Evolutionary conservation across 2,113 vertebrate species (phyloP).

Genomic region (Cricetomys ansorgei): DNA sequence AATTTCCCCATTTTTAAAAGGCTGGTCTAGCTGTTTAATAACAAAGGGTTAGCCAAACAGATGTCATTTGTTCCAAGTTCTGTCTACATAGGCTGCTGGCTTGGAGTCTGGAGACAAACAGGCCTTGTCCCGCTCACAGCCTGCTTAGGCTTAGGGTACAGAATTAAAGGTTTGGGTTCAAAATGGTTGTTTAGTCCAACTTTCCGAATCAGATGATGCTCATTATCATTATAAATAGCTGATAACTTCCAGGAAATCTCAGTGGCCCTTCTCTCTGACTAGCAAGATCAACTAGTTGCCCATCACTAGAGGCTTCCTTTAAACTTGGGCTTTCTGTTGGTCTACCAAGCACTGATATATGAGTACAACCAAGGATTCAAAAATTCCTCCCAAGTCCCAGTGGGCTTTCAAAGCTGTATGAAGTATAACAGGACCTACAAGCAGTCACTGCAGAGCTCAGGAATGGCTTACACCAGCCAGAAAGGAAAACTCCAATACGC

Average conservation of each 20-base stretch:
- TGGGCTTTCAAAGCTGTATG: background rate
- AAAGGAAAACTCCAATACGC: background rate
- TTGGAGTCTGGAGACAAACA: slow-evolving; percentile 22
- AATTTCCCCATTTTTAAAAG: slow-evolving; percentile 20
- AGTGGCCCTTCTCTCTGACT: background rate
- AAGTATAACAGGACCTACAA: background rate
- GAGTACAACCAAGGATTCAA: slow-evolving; percentile 6
- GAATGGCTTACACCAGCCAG: background rate
- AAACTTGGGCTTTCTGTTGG: slow-evolving; percentile 24
- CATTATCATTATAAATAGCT: slow-evolving; percentile 41
- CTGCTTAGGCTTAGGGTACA: background rate
- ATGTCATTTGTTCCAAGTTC: background rate
- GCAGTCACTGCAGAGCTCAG: background rate
- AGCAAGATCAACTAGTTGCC: background rate
- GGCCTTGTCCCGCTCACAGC: background rate
- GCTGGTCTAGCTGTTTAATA: slow-evolving; percentile 11
- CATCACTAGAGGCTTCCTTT: background rate
- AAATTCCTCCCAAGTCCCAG: background rate
- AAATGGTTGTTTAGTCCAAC: slow-evolving; percentile 10
- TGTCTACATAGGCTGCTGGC: background rate
- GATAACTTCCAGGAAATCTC: background rate
- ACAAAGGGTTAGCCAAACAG: background rate
- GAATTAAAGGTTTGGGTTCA: slow-evolving; percentile 46
- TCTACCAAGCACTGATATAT: background rate
- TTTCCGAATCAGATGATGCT: slow-evolving; percentile 36